A percentile compares a stretch with the other conserved stretches of the same genome.
These are phyloP conservation scores for Cyanoderma ruficeps DNA, from an alignment of 2,113 vertebrate species.

Conservation along the genomic window DNA sequence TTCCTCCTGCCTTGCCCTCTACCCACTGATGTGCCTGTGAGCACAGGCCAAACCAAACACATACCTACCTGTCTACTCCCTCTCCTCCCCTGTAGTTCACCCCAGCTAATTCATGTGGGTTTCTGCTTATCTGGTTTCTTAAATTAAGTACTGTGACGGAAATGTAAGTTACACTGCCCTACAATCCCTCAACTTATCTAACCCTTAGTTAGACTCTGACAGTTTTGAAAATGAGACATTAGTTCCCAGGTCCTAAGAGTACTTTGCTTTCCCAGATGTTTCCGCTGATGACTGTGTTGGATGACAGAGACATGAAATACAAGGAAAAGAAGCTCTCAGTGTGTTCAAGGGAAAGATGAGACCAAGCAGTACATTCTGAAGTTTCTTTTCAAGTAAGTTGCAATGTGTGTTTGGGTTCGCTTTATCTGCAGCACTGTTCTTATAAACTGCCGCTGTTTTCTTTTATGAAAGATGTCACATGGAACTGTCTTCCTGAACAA, in stretches of 20 bases:
- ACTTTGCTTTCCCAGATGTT: background rate
- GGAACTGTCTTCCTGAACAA: background rate
- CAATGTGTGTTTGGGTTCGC: background rate
- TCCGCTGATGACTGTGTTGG: background rate
- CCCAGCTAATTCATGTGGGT: background rate
- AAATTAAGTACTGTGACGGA: background rate
- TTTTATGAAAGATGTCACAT: background rate
- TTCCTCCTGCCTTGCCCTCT: background rate
- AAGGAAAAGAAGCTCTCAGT: background rate
- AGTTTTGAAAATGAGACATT: background rate
- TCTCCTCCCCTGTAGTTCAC: background rate
- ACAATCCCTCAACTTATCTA: background rate
- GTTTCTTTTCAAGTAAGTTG: conserved; percentile 4
- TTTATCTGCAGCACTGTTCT: background rate
- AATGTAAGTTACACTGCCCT: accelerated
- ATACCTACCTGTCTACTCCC: too few relatives aligned
- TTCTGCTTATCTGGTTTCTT: background rate
- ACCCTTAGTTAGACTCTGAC: background rate
- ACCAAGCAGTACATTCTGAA: background rate
- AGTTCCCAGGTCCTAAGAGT: background rate
- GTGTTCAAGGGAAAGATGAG: background rate
- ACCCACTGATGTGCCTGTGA: accelerated
- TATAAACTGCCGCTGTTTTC: conserved; percentile 19
- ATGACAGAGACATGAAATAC: background rate
- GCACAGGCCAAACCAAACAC: background rate